These are phyloP conservation scores for Lasioglossum calceatum DNA, from an alignment of 2,888 invertebrate genomes.

Conservation along the genomic window DNA sequence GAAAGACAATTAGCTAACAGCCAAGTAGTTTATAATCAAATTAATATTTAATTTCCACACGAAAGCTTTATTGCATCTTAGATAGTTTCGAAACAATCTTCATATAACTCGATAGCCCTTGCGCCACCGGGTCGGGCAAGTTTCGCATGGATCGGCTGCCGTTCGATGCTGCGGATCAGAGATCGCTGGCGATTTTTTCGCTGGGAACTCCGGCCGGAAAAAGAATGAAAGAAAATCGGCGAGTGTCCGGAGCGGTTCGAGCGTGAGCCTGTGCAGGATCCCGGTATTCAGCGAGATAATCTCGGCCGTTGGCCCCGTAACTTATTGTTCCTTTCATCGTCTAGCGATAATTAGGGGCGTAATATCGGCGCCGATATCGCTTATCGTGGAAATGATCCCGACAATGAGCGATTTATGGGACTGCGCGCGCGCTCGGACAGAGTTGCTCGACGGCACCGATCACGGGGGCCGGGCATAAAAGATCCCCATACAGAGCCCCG, in stretches of 20 bases:
- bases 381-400: constrained; percentile 31
- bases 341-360: neutral
- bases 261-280: neutral
- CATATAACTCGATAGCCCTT: neutral
- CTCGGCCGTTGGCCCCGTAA: neutral
- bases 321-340: constrained; percentile 3
- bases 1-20: no score
- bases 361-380: constrained; percentile 27
- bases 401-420: constrained; percentile 41
- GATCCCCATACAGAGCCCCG: constrained; percentile 6
- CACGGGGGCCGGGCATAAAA: constrained; percentile 30
- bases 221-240: neutral
- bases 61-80: neutral
- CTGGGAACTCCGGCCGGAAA: neutral
- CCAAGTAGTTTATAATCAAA: no score
- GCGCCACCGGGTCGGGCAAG: neutral
- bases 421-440: neutral
- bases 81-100: constrained; percentile 1
- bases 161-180: neutral
- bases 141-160: neutral
- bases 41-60: neutral
- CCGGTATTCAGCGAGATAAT: neutral
- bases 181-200: neutral
- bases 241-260: neutral
- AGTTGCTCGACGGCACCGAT: neutral